A percentile compares a stretch with the other conserved stretches of the same genome.
Conservation (phyloP, 2,888 invertebrate species). For the Parochlus steinenii region DNA sequence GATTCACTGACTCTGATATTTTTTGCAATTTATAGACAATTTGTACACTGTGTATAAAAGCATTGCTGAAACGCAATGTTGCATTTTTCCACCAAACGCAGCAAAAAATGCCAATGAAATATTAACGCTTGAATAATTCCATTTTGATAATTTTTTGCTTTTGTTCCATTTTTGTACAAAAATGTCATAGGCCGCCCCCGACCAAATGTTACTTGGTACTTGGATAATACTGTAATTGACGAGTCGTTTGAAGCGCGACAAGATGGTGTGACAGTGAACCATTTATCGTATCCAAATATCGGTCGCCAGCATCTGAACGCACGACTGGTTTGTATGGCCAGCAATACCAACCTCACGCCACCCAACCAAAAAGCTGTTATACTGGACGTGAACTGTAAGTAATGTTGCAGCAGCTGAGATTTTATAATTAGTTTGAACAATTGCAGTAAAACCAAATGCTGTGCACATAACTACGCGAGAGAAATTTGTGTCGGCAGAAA, state of each 20-base stretch:
- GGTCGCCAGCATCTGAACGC: constrained; percentile 70
- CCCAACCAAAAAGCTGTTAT: constrained; percentile 64
- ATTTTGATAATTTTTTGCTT: constrained; percentile 2
- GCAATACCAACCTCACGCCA: constrained; percentile 67
- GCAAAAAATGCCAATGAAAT: background rate
- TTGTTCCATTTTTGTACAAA: constrained; percentile 15
- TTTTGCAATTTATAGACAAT: too few relatives aligned
- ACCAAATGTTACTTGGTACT: constrained; percentile 68
- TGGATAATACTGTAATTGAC: constrained; percentile 70
- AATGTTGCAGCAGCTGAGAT: background rate
- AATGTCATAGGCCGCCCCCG: constrained; percentile 56
- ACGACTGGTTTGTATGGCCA: constrained; percentile 71
- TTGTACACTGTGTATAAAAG: too few relatives aligned
- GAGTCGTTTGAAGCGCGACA: constrained; percentile 56
- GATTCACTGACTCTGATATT: too few relatives aligned
- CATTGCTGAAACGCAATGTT: background rate
- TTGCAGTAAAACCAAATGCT: constrained; percentile 70
- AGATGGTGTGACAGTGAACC: constrained; percentile 60
- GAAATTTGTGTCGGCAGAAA: constrained; percentile 67
- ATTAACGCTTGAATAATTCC: constrained; percentile 4
- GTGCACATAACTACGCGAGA: constrained; percentile 73
- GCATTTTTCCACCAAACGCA: background rate
- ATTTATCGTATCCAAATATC: constrained; percentile 60
- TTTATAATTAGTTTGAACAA: background rate
- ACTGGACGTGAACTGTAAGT: constrained; percentile 76